Evolutionary conservation across 2,888 invertebrate genomes (phyloP).

Genomic region (Andrena trimmerana): DNA sequence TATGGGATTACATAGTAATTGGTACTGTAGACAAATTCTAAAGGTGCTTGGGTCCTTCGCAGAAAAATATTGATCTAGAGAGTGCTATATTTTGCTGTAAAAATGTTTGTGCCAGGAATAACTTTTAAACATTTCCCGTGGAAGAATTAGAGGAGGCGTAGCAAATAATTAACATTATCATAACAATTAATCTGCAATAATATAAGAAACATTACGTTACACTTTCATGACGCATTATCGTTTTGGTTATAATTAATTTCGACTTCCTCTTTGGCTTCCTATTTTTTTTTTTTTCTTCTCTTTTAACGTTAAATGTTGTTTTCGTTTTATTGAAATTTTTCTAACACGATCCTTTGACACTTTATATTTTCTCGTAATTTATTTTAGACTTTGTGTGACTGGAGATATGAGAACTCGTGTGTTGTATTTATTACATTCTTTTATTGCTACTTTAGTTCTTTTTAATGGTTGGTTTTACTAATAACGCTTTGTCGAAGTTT

Average conservation of each 20-base stretch:
- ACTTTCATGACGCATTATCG: neutral
- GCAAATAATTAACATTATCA: conserved; percentile 5
- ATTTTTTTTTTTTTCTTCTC: neutral
- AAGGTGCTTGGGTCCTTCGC: conserved; percentile 69
- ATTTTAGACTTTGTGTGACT: conserved; percentile 25
- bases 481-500: conserved; percentile 43
- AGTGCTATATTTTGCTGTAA: conserved; percentile 49
- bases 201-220: neutral
- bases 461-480: conserved; percentile 49
- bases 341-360: conserved; percentile 11
- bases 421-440: conserved; percentile 4
- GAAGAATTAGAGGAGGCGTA: conserved; percentile 49
- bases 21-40: conserved; percentile 51
- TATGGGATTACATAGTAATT: conserved; percentile 63
- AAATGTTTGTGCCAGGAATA: conserved; percentile 50
- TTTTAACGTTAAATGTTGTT: conserved; percentile 11
- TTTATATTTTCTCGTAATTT: conserved; percentile 24
- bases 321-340: conserved; percentile 21
- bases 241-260: conserved; percentile 4
- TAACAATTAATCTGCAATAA: neutral
- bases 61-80: conserved; percentile 45
- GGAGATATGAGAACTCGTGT: neutral
- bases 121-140: conserved; percentile 22
- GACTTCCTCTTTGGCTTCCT: conserved; percentile 47
- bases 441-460: conserved; percentile 21